A percentile compares a stretch with the other conserved stretches of the same genome.
Evolutionary conservation across 2,113 vertebrate species (phyloP).

Genomic region (Platycercus adscitus): DNA sequence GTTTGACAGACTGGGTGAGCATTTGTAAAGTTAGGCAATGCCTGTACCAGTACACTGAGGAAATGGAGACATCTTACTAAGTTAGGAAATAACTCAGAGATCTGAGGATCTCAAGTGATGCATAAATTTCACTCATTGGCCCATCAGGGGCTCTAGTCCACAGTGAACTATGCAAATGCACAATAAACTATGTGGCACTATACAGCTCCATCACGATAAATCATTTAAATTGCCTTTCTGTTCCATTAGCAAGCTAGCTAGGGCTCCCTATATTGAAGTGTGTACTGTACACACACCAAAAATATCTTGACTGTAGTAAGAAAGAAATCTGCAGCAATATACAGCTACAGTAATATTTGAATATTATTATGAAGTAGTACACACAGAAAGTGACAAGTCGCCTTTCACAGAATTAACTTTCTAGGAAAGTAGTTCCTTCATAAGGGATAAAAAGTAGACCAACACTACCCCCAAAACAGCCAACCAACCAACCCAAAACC

Average conservation of each 20-base stretch:
- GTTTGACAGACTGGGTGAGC: neutral
- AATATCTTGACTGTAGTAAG: neutral
- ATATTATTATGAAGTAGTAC: neutral
- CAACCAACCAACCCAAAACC: neutral
- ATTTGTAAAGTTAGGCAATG: neutral
- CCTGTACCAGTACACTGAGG: neutral
- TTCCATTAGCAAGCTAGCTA: neutral
- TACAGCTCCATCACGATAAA: neutral
- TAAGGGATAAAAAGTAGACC: neutral
- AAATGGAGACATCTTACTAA: constrained; percentile 30
- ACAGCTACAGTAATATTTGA: neutral
- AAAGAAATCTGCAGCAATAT: neutral
- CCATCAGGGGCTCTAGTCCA: neutral
- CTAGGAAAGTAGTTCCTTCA: neutral
- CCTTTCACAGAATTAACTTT: neutral
- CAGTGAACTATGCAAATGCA: neutral
- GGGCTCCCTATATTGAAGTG: neutral
- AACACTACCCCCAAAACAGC: neutral
- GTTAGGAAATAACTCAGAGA: neutral
- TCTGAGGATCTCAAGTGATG: neutral
- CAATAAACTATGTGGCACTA: neutral
- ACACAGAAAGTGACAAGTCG: neutral
- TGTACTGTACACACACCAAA: neutral
- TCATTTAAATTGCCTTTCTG: constrained; percentile 38
- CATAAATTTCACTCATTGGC: constrained; percentile 37